Evolutionary conservation across 2,888 invertebrate species (phyloP), one percentile per base, ranked within the genome.

Genomic region (Pseudanteris insignis): DNA sequence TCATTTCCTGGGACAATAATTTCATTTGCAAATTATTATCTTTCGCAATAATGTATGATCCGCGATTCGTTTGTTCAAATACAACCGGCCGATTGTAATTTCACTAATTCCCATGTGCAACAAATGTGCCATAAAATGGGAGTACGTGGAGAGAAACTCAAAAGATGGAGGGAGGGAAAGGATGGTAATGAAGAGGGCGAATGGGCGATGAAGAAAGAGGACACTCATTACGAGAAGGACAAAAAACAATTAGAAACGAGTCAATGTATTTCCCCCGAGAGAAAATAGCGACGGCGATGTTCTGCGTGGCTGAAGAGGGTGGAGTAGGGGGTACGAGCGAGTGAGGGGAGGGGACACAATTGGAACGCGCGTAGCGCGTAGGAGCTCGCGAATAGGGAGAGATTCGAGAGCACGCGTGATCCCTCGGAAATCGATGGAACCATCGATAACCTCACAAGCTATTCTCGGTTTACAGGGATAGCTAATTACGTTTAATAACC

Each of bases 401-500:
- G 69, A 70, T 69, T 70, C 68, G 67, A 67, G 63, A 67, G 68
- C 67, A 67, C 70, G 67, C 67, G 58, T 61, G n/a, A 50, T 43
- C 63, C 38, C 61, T 63, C 41, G 51, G 29, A 44, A 53, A 66
- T 71, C 71, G 74, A 76, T 76, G 73, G 74, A 71, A 71, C 72
- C 70, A 74, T 75, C 75, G 72, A 73, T 76, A 68, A 69, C 55
- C 64, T 41, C 64, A 67, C 69, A 67, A 58, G 58, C 50, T 58
- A 63, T 62, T 63, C 51, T 37, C 48, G 44, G 70, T 70, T 72
- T 73, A 74, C 70, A 74, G 68, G 70, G 70, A 67, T 70, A 67
- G 72, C 71, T 77, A 75, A 77, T 77, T 77, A 77, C 75, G 73
- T 76, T 76, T 76, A 76, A 76, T 77, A 75, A 70, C 72, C 68